Base-by-base conservation (phyloP, 1,140 invertebrate species). In the Popillia japonica region DNA sequence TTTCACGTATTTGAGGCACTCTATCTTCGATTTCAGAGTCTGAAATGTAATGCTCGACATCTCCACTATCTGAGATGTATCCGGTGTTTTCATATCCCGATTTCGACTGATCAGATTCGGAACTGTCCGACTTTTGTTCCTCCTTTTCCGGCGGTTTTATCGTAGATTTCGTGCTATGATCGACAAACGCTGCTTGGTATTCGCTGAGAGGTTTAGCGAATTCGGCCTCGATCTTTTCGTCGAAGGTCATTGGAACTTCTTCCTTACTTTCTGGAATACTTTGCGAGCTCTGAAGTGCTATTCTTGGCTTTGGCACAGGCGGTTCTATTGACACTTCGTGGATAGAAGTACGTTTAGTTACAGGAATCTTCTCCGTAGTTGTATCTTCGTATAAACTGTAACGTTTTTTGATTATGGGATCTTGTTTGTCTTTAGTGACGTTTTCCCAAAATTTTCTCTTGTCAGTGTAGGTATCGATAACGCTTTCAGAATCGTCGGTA, bases 381-480 rank as follows among this genome's bases (percentile, higher is more conserved):
- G 77, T 76, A 20, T 82, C 48, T 80, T 86, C 84, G 17, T 82
- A 79, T 75, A 85, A 78, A 64, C 82, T 85, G 78, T 82, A 81
- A 14, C 81, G 79, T 80, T 85, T 86, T 72, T 82, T 80, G 7
- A 78, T 79, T 9, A 40, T 41, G 42, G 73, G 80, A 61, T 78
- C 77, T 2, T 73, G 55, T 48, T 78, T 55, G 64, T 85, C 82
- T 78, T 82, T 82, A 23, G 80, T 78, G 8, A 86, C 82, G 22
- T 78, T 86, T 82, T 89, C 89, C 89, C 89, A 89, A 81, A 89
- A 89, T 79, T 87, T 87, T 79, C 88, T 89, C 76, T 86, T 87
- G 40, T 87, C 85, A 11, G 83, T 85, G 80, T 88, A 88, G 77
- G 84, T 86, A 78, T 85, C 84, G 17, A 84, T 14, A 82, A 82